Conservation (phyloP, 1,140 invertebrate species). For the Lasaia peninsularis region DNA sequence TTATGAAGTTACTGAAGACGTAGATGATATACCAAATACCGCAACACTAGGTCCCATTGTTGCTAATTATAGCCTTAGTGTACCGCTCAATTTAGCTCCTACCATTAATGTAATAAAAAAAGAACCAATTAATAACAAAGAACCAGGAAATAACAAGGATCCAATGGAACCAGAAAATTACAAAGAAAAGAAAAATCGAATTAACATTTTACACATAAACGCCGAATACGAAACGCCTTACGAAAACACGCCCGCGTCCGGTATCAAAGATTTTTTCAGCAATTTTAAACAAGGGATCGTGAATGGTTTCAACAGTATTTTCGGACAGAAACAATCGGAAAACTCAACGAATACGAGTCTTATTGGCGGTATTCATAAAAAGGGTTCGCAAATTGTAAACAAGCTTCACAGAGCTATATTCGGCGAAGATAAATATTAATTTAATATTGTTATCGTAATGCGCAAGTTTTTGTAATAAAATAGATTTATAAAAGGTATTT, state of each 20-base stretch:
- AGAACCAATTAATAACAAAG: conserved; percentile 14
- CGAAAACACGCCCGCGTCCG: conserved; percentile 3
- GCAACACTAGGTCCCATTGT: conserved; percentile 35
- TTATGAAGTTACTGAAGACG: conserved; percentile 50
- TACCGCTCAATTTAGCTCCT: conserved; percentile 30
- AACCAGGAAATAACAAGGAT: no score
- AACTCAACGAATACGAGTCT: not conserved
- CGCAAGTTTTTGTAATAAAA: no score
- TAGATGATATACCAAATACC: conserved; percentile 43
- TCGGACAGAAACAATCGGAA: not conserved
- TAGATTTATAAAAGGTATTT: not conserved
- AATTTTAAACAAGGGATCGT: conserved; percentile 34
- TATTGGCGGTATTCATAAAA: not conserved
- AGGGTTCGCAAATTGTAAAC: conserved; percentile 12
- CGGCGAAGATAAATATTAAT: conserved; percentile 4
- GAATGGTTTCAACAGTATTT: conserved; percentile 18
- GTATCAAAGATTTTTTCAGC: conserved; percentile 34
- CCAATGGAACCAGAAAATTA: not conserved
- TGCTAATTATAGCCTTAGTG: conserved; percentile 33
- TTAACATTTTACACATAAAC: conserved; percentile 38
- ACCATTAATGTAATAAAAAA: conserved; percentile 7
- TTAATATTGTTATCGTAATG: no score
- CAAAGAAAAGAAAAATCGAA: conserved; percentile 33
- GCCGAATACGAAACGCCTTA: conserved; percentile 33
- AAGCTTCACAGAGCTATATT: conserved; percentile 18